Percentiles rank a stretch among this genome's conserved stretches.
phyloP scores from a whole-genome alignment of 2,888 invertebrate genomes.

The Ptychoptera contaminata region DNA sequence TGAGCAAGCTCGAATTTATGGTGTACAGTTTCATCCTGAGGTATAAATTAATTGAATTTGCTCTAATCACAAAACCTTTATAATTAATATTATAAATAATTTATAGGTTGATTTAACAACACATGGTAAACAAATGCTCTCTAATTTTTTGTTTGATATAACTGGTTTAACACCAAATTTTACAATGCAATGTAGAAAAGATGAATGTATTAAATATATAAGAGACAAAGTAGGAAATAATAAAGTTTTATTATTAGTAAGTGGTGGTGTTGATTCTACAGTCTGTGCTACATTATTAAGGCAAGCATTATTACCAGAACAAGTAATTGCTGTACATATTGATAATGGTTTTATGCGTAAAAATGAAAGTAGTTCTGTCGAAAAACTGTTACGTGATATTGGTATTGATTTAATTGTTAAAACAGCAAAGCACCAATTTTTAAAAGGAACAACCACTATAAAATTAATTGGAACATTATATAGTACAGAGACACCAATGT shows the following conservation, averaged over 20 bases:
- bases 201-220: constrained; percentile 84
- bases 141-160: constrained; percentile 88
- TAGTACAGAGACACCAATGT: constrained; percentile 53
- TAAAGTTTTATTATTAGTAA: constrained; percentile 85
- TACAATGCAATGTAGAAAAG: constrained; percentile 76
- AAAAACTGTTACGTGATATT: constrained; percentile 62
- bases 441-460: constrained; percentile 69
- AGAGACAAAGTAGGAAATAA: constrained; percentile 74
- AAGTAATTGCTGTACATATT: constrained; percentile 92
- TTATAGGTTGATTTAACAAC: constrained; percentile 75
- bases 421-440: constrained; percentile 54
- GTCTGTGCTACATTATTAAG: constrained; percentile 93
- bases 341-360: constrained; percentile 99
- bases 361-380: constrained; percentile 81
- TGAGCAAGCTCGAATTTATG: constrained; percentile 79
- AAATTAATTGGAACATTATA: constrained; percentile 41
- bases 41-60: constrained; percentile 26
- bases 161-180: constrained; percentile 73
- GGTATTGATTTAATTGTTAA: constrained; percentile 69
- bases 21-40: constrained; percentile 98
- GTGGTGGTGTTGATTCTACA: constrained; percentile 99
- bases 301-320: constrained; percentile 74
- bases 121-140: constrained; percentile 80
- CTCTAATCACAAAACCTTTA: background rate
- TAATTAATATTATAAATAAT: no score